Percentiles rank a stretch among this genome's conserved stretches.
These are phyloP conservation scores for Aromia moschata DNA, from an alignment of 2,888 invertebrate genomes.

Conservation along the genomic window DNA sequence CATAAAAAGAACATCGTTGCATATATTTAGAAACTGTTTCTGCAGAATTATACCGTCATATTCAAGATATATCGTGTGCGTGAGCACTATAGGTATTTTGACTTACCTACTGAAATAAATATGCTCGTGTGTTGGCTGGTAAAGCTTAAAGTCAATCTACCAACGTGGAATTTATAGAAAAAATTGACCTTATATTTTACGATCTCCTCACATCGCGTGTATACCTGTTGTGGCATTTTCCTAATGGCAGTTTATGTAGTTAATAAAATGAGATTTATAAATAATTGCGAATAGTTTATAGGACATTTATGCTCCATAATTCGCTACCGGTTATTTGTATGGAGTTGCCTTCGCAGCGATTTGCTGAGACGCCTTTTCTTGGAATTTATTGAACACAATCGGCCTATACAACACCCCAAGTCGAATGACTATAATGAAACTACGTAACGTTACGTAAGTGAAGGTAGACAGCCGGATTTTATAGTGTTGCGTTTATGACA, in stretches of 20 bases:
- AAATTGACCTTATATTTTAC: not conserved
- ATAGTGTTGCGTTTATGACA: too few species aligned
- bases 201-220: slow-evolving; percentile 2
- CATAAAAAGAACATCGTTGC: too few species aligned
- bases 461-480: too few species aligned
- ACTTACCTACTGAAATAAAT: not conserved
- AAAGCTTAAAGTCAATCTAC: slow-evolving; percentile 23
- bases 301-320: not conserved
- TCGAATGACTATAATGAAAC: too few species aligned
- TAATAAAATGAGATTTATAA: slow-evolving; percentile 11
- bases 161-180: slow-evolving; percentile 23
- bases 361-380: too few species aligned
- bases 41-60: slow-evolving; percentile 2
- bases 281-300: slow-evolving; percentile 8
- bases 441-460: too few species aligned
- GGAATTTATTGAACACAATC: too few species aligned
- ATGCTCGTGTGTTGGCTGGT: not conserved
- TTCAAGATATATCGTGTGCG: slow-evolving; percentile 4
- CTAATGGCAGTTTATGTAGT: slow-evolving; percentile 11
- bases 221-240: not conserved
- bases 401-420: too few species aligned
- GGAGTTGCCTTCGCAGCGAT: too few species aligned
- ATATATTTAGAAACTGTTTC: not conserved
- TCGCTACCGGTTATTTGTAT: not conserved
- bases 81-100: not conserved